Base-by-base conservation (phyloP, 1,140 invertebrate species). In the Heliconius melpomene region DNA sequence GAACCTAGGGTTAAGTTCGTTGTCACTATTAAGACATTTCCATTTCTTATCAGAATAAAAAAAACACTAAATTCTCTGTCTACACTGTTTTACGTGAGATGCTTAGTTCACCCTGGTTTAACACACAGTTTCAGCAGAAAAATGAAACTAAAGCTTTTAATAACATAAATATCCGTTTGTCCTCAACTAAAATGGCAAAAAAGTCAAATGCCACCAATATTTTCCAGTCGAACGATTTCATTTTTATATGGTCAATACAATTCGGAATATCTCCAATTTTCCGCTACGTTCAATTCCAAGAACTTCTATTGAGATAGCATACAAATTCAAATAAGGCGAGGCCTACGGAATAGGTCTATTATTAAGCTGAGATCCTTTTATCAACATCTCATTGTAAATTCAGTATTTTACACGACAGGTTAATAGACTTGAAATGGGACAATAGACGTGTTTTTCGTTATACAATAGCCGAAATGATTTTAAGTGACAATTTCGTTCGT, bases 241-340 rank as follows among this genome's bases (percentile, higher is more conserved):
- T 72, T 72, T 72, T 40, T 38, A 40, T 72, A 72, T 72, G 71
- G 71, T 72, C 71, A 72, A 72, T 72, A 72, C 71, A 72, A 72
- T 72, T 38, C 71, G 6, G 36, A 72, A 72, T 72, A 72, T 72
- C 36, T 72, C 71, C 71, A 72, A 72, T 72, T 72, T 72, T 72
- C 71, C 36, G 71, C 71, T 23, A 38, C 71, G 71, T 26, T 38
- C 36, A 38, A n/a, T 72, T 72, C 36, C 29, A 72, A 36, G 18
- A 18, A 36, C 36, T 20, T 72, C 71, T 72, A 72, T 72, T 72
- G 71, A 72, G 71, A 72, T 40, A 32, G 71, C 71, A 72, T 72
- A 72, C 71, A 72, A 72, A 72, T 72, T 72, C 71, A 72, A 72
- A 38, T 72, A 38, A 38, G 70, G 57, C 70, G 5, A 38, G 3